Conservation (phyloP, 37 sponge, comb jelly and placozoan genomes). For the Oopsacas minuta region DNA sequence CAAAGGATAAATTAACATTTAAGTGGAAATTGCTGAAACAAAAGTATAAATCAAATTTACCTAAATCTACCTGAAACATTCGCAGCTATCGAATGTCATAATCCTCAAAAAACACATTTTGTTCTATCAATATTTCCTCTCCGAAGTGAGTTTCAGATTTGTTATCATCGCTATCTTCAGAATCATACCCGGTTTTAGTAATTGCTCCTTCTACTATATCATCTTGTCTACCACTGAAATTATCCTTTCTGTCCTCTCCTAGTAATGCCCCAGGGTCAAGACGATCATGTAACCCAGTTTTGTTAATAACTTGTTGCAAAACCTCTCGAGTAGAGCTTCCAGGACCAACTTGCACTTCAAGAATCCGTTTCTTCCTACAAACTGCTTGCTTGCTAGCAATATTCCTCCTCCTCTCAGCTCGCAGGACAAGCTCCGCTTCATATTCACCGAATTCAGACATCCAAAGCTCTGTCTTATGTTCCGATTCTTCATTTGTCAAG, state of each 20-base stretch:
- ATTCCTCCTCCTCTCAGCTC: neutral
- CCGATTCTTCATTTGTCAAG: constrained; percentile 61
- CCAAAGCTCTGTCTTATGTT: constrained; percentile 69
- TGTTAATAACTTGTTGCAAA: neutral
- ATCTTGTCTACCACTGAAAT: too few species aligned
- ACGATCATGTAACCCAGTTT: neutral
- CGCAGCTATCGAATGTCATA: neutral
- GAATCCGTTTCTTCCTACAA: neutral
- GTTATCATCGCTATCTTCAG: neutral
- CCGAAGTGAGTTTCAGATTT: neutral
- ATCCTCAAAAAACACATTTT: constrained; percentile 3
- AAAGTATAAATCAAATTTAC: neutral
- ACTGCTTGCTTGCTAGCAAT: neutral
- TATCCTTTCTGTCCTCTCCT: neutral
- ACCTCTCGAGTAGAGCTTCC: neutral
- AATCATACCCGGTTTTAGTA: neutral
- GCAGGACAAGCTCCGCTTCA: constrained; percentile 32
- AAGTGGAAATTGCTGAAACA: neutral
- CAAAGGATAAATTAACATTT: neutral
- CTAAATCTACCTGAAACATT: neutral
- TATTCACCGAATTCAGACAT: constrained; percentile 71
- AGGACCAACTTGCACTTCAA: neutral
- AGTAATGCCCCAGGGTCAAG: neutral
- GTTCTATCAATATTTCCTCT: neutral
- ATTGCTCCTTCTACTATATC: neutral